These are phyloP conservation scores for Oreocharis arfaki DNA, from an alignment of 2,113 vertebrate genomes.

Conservation along the genomic window DNA sequence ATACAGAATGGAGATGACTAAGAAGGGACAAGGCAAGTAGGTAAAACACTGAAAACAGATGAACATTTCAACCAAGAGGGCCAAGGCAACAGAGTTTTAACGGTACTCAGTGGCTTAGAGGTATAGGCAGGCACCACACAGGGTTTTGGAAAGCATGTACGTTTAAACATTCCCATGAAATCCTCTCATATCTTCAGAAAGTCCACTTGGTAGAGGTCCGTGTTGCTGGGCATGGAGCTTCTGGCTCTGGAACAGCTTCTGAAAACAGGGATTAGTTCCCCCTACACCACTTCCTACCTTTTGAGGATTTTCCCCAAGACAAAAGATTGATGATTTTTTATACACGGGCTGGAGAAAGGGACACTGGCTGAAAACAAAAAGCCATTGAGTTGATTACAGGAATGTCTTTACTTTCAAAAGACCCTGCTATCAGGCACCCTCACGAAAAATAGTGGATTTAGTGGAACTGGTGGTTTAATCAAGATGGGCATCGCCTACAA, in stretches of 20 bases:
- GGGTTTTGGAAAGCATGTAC: background rate
- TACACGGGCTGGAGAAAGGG: background rate
- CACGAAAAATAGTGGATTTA: background rate
- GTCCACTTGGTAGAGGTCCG: background rate
- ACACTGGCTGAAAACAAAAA: background rate
- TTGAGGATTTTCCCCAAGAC: background rate
- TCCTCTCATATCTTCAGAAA: background rate
- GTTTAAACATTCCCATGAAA: background rate
- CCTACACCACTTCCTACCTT: background rate
- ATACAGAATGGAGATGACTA: background rate
- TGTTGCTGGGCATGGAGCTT: background rate
- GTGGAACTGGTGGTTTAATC: background rate
- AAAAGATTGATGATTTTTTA: background rate
- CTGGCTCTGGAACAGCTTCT: background rate
- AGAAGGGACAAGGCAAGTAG: fast-evolving
- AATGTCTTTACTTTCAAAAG: background rate
- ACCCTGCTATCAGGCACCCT: background rate
- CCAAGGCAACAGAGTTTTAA: background rate
- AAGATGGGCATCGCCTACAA: background rate
- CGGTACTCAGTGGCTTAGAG: background rate
- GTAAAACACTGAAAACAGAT: background rate
- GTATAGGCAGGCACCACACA: background rate
- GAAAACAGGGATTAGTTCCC: background rate
- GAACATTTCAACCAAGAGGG: background rate
- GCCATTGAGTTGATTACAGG: background rate